phyloP scores from a whole-genome alignment of 2,888 invertebrate species.

The Zeuzera pyrina region DNA sequence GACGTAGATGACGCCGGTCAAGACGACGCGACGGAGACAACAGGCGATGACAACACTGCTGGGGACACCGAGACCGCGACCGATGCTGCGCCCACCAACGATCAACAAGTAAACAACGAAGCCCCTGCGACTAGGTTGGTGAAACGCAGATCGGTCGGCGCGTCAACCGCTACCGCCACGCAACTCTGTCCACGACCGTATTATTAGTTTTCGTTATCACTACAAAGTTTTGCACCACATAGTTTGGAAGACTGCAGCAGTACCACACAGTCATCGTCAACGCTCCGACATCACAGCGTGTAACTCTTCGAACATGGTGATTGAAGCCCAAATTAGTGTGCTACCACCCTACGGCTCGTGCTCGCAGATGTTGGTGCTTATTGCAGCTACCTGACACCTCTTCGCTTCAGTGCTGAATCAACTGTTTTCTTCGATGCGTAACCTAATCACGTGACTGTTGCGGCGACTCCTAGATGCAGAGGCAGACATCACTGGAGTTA shows the following conservation, averaged over 20 bases:
- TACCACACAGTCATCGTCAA: not conserved
- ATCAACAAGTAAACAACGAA: slow-evolving; percentile 54
- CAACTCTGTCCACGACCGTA: slow-evolving; percentile 45
- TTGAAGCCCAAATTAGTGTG: too few species aligned
- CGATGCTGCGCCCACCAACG: slow-evolving; percentile 34
- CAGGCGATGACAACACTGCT: slow-evolving; percentile 35
- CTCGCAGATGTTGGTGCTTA: too few species aligned
- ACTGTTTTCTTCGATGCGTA: too few species aligned
- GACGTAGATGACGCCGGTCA: slow-evolving; percentile 61
- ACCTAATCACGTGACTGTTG: too few species aligned
- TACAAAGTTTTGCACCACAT: slow-evolving; percentile 70
- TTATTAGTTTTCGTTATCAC: slow-evolving; percentile 43
- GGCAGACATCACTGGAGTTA: slow-evolving; percentile 34
- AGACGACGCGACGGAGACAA: slow-evolving; percentile 37
- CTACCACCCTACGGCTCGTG: too few species aligned
- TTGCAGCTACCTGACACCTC: too few species aligned
- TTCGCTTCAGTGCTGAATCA: too few species aligned
- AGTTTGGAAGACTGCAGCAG: slow-evolving; percentile 2
- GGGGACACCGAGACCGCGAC: slow-evolving; percentile 28
- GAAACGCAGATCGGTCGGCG: slow-evolving; percentile 56
- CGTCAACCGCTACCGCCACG: slow-evolving; percentile 52
- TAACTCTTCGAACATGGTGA: too few species aligned
- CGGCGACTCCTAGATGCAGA: too few species aligned
- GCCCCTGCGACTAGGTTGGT: slow-evolving; percentile 68
- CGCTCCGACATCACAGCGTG: not conserved